Evolutionary conservation across 2,888 invertebrate genomes (phyloP).

Genomic region (Nomada hirtipes): DNA sequence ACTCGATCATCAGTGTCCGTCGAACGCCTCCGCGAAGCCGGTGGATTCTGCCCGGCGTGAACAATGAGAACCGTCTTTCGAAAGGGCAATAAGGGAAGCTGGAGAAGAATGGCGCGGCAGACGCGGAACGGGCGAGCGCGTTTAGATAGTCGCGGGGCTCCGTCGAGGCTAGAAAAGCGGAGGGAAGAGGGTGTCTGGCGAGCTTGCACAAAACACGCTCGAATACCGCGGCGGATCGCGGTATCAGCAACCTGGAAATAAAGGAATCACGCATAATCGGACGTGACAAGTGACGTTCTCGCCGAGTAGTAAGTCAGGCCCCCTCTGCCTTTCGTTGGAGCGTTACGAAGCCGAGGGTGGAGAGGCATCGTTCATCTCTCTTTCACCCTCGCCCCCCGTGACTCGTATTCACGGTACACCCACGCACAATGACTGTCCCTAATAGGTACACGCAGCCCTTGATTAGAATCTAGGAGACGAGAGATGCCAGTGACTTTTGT

Average conservation of each 20-base stretch:
- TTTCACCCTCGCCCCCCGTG: slow-evolving; percentile 55
- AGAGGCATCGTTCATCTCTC: not conserved
- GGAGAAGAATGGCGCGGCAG: slow-evolving; percentile 39
- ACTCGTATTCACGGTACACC: slow-evolving; percentile 78
- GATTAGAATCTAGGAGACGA: slow-evolving; percentile 80
- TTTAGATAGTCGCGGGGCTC: slow-evolving; percentile 41
- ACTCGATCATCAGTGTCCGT: not conserved
- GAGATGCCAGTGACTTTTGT: slow-evolving; percentile 67
- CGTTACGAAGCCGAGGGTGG: slow-evolving; percentile 66
- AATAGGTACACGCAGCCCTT: slow-evolving; percentile 83
- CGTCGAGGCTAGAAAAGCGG: slow-evolving; percentile 30
- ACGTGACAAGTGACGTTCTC: slow-evolving; percentile 80
- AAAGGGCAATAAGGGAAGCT: slow-evolving; percentile 36
- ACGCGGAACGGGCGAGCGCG: slow-evolving; percentile 45
- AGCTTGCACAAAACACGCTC: slow-evolving; percentile 46
- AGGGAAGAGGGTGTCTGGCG: slow-evolving; percentile 38
- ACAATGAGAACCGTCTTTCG: slow-evolving; percentile 45
- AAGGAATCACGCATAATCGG: slow-evolving; percentile 76
- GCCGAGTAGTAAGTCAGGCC: slow-evolving; percentile 72
- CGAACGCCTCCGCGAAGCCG: not conserved
- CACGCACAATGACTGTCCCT: slow-evolving; percentile 82
- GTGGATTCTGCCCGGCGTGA: slow-evolving; percentile 15
- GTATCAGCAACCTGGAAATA: slow-evolving; percentile 65
- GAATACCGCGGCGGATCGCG: slow-evolving; percentile 39
- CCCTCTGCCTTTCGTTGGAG: slow-evolving; percentile 66